These are phyloP conservation scores for Octopus sinensis DNA, from an alignment of 1,140 invertebrate genomes.

Conservation along the genomic window DNA sequence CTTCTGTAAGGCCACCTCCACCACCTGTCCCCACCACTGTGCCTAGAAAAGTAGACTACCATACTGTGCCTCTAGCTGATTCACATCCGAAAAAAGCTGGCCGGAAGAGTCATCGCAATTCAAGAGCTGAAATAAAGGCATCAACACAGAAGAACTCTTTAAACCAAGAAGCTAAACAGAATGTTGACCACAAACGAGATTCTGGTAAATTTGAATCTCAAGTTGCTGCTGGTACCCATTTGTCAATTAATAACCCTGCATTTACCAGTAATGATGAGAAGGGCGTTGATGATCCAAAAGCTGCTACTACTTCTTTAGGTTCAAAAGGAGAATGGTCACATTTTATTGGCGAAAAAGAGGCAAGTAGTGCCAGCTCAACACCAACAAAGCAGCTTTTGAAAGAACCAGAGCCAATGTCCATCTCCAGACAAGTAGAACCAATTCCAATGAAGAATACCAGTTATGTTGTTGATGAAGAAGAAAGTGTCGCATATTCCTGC, in stretches of 20 bases:
- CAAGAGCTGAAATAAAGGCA: not conserved
- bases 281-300: not conserved
- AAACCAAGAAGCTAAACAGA: not conserved
- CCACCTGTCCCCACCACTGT: not conserved
- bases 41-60: not conserved
- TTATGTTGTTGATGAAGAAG: not conserved
- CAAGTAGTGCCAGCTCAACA: not conserved
- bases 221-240: not conserved
- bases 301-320: not conserved
- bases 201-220: not conserved
- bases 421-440: not conserved
- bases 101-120: not conserved
- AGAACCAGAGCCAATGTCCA: not conserved
- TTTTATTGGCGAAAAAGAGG: constrained; percentile 19
- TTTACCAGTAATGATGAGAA: not conserved
- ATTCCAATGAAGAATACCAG: not conserved
- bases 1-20: not conserved
- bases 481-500: not conserved
- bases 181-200: not conserved
- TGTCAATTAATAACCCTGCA: not conserved
- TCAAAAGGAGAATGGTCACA: constrained; percentile 17
- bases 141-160: not conserved
- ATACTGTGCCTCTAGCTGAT: not conserved
- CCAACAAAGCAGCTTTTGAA: not conserved
- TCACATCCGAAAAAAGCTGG: not conserved